Base-by-base conservation (phyloP, 2,888 invertebrate genomes). In the Psylliodes chrysocephalus region DNA sequence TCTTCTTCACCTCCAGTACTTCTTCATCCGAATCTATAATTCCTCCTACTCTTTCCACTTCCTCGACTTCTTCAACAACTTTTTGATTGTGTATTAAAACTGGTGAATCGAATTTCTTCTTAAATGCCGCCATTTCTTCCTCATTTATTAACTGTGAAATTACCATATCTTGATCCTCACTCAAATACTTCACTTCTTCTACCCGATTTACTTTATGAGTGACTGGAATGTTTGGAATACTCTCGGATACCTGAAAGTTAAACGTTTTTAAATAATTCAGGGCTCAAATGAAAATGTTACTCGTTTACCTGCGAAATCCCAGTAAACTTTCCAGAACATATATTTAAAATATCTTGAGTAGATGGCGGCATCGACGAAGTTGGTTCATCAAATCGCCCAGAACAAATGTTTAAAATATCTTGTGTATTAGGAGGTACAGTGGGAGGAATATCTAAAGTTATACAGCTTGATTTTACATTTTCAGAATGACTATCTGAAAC, bases 311-410 rank as follows among this genome's bases (percentile, higher is more conserved):
- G 68, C 0, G 73, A 68, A 33, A 62, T 53, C 22, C 71, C 77
- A 1, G 76, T 74, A 68, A 81, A 81, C 22, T 68, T 65, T 18
- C 82, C 81, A 1, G 82, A 81, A 71, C 81, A 81, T 56, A 82
- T 71, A 53, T 77, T 72, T 22, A 80, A 49, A n/a, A 81, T 64
- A 60, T 81, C 81, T 69, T 81, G 80, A 3, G 80, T 80, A 3
- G 73, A 66, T 14, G 73, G 69, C 5, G 44, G 56, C n/a, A 17
- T 7, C 17, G 17, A 30, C 19, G 17, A 4, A 1, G 33, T 19
- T 22, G 53, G 33, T 22, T 47, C 17, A 7, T 28, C 30, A 22
- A 25, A 49, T 25, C 49, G 15, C 18, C 51, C 63, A n/a, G 63
- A 56, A 51, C 63, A 57, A 12, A 49, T 46, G 12, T 46, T 46